phyloP scores from a whole-genome alignment of 2,113 vertebrate genomes.

The Cercocebus atys region DNA sequence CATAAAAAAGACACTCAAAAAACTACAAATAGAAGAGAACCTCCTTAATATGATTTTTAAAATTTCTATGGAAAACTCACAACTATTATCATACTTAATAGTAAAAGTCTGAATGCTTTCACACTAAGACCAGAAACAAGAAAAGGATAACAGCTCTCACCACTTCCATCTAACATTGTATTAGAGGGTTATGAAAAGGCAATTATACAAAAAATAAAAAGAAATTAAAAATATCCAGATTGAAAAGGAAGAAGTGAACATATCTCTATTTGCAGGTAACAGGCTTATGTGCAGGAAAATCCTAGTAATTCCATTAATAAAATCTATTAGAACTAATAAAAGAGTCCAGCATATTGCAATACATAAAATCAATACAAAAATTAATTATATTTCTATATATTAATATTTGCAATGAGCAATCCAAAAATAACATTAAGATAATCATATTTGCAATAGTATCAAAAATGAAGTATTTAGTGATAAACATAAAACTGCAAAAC shows the following conservation, averaged over 20 bases:
- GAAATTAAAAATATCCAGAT: not conserved
- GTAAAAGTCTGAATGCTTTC: not conserved
- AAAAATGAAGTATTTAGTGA: too few species aligned
- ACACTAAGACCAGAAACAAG: not conserved
- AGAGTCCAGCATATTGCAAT: not conserved
- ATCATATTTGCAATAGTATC: too few species aligned
- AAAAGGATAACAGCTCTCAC: not conserved
- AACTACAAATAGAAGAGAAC: not conserved
- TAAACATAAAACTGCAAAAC: too few species aligned
- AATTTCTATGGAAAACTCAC: not conserved
- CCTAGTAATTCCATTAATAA: not conserved
- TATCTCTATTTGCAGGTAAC: not conserved
- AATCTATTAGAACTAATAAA: not conserved
- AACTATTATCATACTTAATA: not conserved
- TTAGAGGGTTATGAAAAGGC: not conserved
- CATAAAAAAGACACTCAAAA: not conserved
- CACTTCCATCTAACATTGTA: not conserved
- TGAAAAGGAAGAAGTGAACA: not conserved
- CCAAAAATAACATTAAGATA: too few species aligned
- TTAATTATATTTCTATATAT: too few species aligned
- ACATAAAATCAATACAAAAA: not conserved
- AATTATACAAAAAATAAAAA: not conserved
- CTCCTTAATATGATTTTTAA: not conserved
- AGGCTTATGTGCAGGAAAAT: not conserved
- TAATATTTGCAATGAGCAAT: too few species aligned